phyloP scores from a whole-genome alignment of 2,888 invertebrate genomes.

The Chaetoderma sp. region DNA sequence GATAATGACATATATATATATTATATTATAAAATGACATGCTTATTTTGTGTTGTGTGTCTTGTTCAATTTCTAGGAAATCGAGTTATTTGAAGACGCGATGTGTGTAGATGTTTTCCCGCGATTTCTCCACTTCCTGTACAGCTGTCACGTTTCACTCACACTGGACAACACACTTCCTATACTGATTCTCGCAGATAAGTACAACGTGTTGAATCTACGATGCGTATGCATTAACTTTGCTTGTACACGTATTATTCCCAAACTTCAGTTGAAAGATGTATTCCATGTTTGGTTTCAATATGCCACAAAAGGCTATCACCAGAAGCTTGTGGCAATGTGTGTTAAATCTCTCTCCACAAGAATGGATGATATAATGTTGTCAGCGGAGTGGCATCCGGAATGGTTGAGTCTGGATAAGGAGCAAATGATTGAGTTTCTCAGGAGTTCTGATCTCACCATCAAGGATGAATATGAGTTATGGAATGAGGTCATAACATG shows the following conservation, averaged over 20 bases:
- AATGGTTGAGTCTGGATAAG: slow-evolving; percentile 64
- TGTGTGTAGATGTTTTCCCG: slow-evolving; percentile 67
- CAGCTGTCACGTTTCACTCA: slow-evolving; percentile 68
- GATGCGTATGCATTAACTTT: slow-evolving; percentile 69
- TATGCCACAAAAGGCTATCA: slow-evolving; percentile 68
- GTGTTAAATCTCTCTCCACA: slow-evolving; percentile 56
- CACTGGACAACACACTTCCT: slow-evolving; percentile 67
- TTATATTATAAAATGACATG: too few species aligned
- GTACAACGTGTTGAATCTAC: slow-evolving; percentile 68
- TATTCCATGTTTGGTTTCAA: slow-evolving; percentile 71
- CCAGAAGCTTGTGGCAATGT: slow-evolving; percentile 48
- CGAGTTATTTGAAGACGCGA: slow-evolving; percentile 65
- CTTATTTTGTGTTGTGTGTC: too few species aligned
- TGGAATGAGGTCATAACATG: slow-evolving; percentile 68
- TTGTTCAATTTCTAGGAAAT: slow-evolving; percentile 56
- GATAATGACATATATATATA: too few species aligned
- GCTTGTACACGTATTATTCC: slow-evolving; percentile 68
- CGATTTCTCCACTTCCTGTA: slow-evolving; percentile 70
- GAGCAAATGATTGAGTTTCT: slow-evolving; percentile 69
- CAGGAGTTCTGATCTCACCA: slow-evolving; percentile 63
- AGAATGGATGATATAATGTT: slow-evolving; percentile 64
- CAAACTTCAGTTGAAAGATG: slow-evolving; percentile 66
- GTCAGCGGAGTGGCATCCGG: slow-evolving; percentile 68
- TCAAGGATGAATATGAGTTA: slow-evolving; percentile 69
- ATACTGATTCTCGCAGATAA: slow-evolving; percentile 70